Base-by-base conservation (phyloP, 2,888 invertebrate species). In the Cetonia aurata region DNA sequence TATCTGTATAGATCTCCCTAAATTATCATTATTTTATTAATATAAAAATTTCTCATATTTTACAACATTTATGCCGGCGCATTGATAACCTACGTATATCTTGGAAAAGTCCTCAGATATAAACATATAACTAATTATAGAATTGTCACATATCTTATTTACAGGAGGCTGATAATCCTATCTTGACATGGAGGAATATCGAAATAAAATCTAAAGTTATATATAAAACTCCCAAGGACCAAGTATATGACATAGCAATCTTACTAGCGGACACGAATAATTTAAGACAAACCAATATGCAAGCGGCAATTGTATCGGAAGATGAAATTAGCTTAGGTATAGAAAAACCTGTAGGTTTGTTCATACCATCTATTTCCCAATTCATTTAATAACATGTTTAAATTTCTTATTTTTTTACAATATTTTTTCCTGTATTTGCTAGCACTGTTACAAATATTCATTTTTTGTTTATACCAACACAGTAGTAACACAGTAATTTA, bases 231-330 rank as follows among this genome's bases (percentile, higher is more conserved):
- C 76, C 81, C 0, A 85, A 86, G 73, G 85, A 85, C 72, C 83
- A 82, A 57, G 86, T 87, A 0, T 88, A 85, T 74, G 88, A 88
- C 79, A 75, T 88, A 13, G 87, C 87, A 0, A 73, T 88, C 9
- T 74, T 87, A 1, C 85, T 84, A 76, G 83, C 84, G 0, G 85
- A 86, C 76, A 83, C 85, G 0, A 81, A 83, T 12, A 75, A 82
- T 56, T 82, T 86, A 82, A 66, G 73, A 1, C 83, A 85, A 44
- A 78, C 86, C 60, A 77, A 77, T 9, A 79, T 85, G 0, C 84
- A 84, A 0, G 31, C 67, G n/a, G 56, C 57, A 48, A 48, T 56
- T 44, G 17, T 72, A 50, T 70, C 69, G 33, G 17, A 50, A 15
- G 48, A 66, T 15, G 13, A 37, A 25, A 53, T 65, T 8, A 42